A percentile compares a stretch with the other conserved stretches of the same genome.
phyloP scores from a whole-genome alignment of 1,140 invertebrate genomes.

The Streblospio benedicti region DNA sequence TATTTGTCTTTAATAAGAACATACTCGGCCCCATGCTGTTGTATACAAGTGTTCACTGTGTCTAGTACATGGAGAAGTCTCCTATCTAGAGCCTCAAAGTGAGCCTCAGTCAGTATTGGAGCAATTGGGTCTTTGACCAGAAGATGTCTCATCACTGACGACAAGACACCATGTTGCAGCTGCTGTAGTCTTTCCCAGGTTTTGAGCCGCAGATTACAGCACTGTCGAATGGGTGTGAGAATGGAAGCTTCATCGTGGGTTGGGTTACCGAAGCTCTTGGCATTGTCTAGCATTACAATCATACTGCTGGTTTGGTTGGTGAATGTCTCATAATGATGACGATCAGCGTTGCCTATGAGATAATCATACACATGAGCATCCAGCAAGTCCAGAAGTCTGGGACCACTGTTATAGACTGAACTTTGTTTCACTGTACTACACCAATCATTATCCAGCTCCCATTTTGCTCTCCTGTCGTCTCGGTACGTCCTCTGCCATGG shows the following conservation, averaged over 20 bases:
- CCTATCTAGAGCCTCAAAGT: constrained; percentile 70
- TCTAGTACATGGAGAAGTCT: constrained; percentile 49
- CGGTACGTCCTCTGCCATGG: constrained; percentile 86
- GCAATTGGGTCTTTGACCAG: constrained; percentile 48
- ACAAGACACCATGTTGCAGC: constrained; percentile 56
- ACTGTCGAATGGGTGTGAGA: constrained; percentile 79
- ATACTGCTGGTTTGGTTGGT: constrained; percentile 55
- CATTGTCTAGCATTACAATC: constrained; percentile 76
- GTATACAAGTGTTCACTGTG: constrained; percentile 25
- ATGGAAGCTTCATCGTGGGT: constrained; percentile 73
- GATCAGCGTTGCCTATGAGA: constrained; percentile 86
- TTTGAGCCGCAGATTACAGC: constrained; percentile 55
- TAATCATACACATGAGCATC: constrained; percentile 86
- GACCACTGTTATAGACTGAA: constrained; percentile 30
- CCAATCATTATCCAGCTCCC: constrained; percentile 65
- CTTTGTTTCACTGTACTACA: constrained; percentile 59
- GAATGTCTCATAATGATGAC: constrained; percentile 81
- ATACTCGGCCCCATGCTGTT: constrained; percentile 3
- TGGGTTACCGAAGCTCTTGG: constrained; percentile 82
- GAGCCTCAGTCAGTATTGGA: constrained; percentile 62
- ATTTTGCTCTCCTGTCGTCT: constrained; percentile 60
- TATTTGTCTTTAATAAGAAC: constrained; percentile 11
- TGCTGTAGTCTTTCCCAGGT: constrained; percentile 54
- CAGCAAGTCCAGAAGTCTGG: constrained; percentile 71
- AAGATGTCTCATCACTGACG: constrained; percentile 50